These are phyloP conservation scores for Eumerus sabulonum DNA, from an alignment of 2,888 invertebrate genomes.

Conservation along the genomic window DNA sequence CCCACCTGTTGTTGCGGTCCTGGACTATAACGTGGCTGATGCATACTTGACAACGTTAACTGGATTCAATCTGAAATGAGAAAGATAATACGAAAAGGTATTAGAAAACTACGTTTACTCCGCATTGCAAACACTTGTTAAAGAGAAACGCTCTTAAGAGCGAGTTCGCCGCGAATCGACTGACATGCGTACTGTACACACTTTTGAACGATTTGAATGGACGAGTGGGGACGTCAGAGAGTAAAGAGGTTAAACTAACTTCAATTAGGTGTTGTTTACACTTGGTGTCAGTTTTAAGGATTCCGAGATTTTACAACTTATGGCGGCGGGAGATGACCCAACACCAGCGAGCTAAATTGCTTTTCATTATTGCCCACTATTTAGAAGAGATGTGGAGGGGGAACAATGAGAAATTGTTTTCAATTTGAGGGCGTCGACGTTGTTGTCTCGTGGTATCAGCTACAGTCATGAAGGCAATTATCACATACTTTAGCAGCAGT, in stretches of 20 bases:
- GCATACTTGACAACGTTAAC: conserved; percentile 70
- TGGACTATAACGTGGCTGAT: conserved; percentile 76
- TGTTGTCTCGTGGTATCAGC: too few species aligned
- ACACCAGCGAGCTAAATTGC: background rate
- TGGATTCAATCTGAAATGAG: conserved; percentile 47
- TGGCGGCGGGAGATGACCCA: conserved; percentile 8
- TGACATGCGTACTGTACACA: conserved; percentile 26
- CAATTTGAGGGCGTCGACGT: too few species aligned
- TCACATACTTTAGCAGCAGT: too few species aligned
- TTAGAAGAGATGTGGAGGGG: background rate
- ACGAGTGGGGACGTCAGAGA: too few species aligned
- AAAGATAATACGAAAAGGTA: conserved; percentile 17
- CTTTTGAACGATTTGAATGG: too few species aligned
- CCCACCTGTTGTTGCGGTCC: conserved; percentile 72
- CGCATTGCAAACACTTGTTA: conserved; percentile 25
- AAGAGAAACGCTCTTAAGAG: conserved; percentile 23
- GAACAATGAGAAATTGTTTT: background rate
- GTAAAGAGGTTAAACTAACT: background rate
- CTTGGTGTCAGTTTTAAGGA: conserved; percentile 34
- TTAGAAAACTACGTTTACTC: background rate
- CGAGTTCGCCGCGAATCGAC: conserved; percentile 37
- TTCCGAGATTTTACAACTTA: conserved; percentile 5
- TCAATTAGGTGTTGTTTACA: conserved; percentile 59
- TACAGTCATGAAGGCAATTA: too few species aligned
- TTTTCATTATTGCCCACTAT: too few species aligned